Evolutionary conservation across 2,888 invertebrate genomes (phyloP).

Genomic region (Platerodrilus igneus): DNA sequence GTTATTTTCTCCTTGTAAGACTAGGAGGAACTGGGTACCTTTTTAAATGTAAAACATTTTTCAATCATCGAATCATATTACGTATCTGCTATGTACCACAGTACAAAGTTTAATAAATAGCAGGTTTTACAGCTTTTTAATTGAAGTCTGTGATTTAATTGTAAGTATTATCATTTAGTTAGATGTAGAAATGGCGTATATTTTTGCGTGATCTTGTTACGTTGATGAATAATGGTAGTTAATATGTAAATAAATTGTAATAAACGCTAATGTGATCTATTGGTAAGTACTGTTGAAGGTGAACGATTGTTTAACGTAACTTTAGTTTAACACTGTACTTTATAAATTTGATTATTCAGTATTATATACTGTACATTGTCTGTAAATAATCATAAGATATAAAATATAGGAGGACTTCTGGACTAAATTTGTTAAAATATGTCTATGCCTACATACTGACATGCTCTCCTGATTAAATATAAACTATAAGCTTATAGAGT

Average conservation of each 20-base stretch:
- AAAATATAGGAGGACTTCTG: no score
- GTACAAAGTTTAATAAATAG: slow-evolving; percentile 9
- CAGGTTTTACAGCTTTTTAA: slow-evolving; percentile 18
- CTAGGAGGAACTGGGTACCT: no score
- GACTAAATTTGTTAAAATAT: no score
- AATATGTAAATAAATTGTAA: slow-evolving; percentile 18
- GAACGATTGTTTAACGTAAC: no score
- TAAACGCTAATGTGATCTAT: slow-evolving; percentile 24
- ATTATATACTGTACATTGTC: no score
- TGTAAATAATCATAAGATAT: no score
- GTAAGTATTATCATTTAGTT: slow-evolving; percentile 19
- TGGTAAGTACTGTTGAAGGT: slow-evolving; percentile 15
- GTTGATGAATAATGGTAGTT: slow-evolving; percentile 4
- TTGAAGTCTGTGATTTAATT: slow-evolving; percentile 23
- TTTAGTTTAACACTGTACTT: no score
- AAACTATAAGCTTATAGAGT: slow-evolving; percentile 45
- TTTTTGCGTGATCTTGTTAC: slow-evolving; percentile 12
- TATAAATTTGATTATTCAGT: no score
- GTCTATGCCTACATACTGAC: slow-evolving; percentile 28
- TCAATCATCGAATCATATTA: no score
- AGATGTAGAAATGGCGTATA: slow-evolving; percentile 8
- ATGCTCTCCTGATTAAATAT: slow-evolving; percentile 29
- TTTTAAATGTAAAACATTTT: no score
- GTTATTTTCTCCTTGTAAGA: no score
- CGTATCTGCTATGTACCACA: not conserved